Base-by-base conservation (phyloP, 2,797 vertebrate species). In the Eulemur rubriventer region DNA sequence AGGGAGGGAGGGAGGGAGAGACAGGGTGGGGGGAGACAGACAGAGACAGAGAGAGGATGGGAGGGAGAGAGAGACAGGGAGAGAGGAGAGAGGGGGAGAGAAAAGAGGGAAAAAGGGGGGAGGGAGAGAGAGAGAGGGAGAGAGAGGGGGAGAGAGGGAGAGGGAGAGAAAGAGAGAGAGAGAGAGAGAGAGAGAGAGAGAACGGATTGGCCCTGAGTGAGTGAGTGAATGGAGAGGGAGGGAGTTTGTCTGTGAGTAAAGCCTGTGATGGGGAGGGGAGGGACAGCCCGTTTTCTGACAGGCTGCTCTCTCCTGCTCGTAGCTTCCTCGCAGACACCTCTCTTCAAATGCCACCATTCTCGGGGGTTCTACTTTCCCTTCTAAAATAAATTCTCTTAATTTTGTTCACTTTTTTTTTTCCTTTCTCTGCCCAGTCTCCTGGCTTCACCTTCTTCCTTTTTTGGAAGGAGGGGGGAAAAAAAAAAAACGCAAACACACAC, bases 141-240 rank as follows among this genome's bases (percentile, higher is more conserved):
- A 9, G 28, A 30, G 35, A 55, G 20, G 10, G 9, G 50, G 38
- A 1, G 63, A 22, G 97, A 96, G 98, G 90, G 1, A 12, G 0
- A 48, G 72, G 35, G 79, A 9, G 61, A 7, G 78, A 11, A 78
- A 2, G 63, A 30, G 98, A 2, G 70, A 13, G 78, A 16, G 85
- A 33, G 63, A 35, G 93, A 57, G 93, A 52, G 91, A 76, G 96
- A 78, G 96, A 28, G 52, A 84, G 55, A 78, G 76, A 97, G 98
- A 65, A 89, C 35, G 95, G 98, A 98, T 98, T 97, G 97, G 97
- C 93, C 97, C 97, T 92, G 79, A 96, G 97, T 97, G 96, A 97
- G 97, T 98, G 98, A 99, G 98, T 99, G 98, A 99, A 99, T 99
- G 98, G 98, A 98, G 98, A 98, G 98, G 99, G 99, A 98, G 99